Evolutionary conservation across 2,888 invertebrate species (phyloP).

Genomic region (Ochropacha duplaris): DNA sequence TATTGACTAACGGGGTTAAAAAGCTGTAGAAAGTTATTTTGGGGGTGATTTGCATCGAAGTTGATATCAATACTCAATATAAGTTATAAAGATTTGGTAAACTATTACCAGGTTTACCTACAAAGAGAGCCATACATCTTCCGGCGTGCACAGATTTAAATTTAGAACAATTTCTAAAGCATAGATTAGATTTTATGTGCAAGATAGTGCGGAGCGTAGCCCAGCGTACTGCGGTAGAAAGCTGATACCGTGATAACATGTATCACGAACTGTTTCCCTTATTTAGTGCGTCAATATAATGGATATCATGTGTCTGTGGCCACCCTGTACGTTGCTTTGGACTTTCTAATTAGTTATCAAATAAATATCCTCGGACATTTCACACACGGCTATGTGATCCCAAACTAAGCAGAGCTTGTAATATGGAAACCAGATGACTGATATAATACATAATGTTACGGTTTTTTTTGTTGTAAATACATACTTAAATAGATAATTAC

Average conservation of each 20-base stretch:
- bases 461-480: too few relatives aligned
- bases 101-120: too few relatives aligned
- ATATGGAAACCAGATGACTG: too few relatives aligned
- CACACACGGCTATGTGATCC: too few relatives aligned
- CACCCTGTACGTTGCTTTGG: not conserved
- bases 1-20: too few relatives aligned
- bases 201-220: conserved; percentile 14
- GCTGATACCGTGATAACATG: conserved; percentile 46
- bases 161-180: conserved; percentile 35
- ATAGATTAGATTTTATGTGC: conserved; percentile 24
- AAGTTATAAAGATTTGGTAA: too few relatives aligned
- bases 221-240: conserved; percentile 44
- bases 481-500: too few relatives aligned
- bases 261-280: conserved; percentile 46
- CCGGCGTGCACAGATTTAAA: conserved; percentile 19
- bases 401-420: too few relatives aligned
- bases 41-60: too few relatives aligned
- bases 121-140: conserved; percentile 4
- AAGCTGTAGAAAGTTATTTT: too few relatives aligned
- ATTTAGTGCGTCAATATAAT: conserved; percentile 27
- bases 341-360: not conserved
- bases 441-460: too few relatives aligned
- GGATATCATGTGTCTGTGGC: not conserved
- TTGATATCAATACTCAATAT: too few relatives aligned
- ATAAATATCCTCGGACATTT: not conserved